These are phyloP conservation scores for Sturnira hondurensis DNA, from an alignment of 2,113 vertebrate genomes.

Conservation along the genomic window DNA sequence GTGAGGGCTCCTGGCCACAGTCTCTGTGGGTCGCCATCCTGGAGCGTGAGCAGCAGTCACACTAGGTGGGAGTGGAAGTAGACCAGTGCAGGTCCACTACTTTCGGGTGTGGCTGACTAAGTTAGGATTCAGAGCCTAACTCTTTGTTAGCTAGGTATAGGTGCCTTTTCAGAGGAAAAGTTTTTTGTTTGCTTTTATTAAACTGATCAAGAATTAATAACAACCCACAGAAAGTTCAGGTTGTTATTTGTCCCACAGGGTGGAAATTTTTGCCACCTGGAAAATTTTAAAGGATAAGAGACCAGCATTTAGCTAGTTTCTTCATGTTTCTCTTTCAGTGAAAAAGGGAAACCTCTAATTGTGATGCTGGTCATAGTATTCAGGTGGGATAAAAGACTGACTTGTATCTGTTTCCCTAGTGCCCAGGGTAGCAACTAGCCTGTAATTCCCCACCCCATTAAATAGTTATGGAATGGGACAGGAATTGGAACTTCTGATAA, in stretches of 20 bases:
- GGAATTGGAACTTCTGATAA: not conserved
- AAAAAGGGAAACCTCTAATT: not conserved
- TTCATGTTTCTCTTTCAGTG: not conserved
- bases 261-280: not conserved
- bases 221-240: not conserved
- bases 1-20: not conserved
- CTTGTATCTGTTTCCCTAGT: not conserved
- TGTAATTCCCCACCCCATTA: not conserved
- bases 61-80: not conserved
- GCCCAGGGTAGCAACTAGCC: not conserved
- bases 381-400: not conserved
- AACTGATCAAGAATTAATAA: constrained; percentile 17
- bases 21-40: not conserved
- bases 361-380: not conserved
- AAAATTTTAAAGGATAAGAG: not conserved
- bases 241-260: not conserved
- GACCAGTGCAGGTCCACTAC: not conserved
- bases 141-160: not conserved
- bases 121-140: not conserved
- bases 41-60: not conserved
- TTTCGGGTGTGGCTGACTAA: not conserved
- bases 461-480: not conserved
- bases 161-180: not conserved
- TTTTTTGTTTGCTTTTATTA: not conserved
- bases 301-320: not conserved